Conservation (phyloP, 1,140 invertebrate species). For the Drosophila jambulina region DNA sequence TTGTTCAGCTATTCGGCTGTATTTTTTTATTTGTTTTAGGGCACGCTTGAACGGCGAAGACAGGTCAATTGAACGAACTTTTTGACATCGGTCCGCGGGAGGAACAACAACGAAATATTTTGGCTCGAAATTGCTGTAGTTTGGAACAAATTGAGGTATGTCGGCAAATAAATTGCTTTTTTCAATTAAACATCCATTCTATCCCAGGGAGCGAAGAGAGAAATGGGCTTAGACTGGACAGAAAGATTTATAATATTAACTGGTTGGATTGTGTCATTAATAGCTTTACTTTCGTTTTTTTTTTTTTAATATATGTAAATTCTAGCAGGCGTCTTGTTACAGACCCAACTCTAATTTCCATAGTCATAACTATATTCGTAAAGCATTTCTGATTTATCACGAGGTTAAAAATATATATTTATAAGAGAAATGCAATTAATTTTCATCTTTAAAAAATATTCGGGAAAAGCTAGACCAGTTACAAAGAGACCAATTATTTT, state of each 20-base stretch:
- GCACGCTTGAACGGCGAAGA: conserved; percentile 30
- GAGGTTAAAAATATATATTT: no score
- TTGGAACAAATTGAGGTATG: conserved; percentile 10
- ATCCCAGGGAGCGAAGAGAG: background rate
- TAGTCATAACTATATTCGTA: no score
- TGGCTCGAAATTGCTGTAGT: conserved; percentile 4
- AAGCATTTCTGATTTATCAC: no score
- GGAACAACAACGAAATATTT: conserved; percentile 18
- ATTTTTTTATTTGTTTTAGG: conserved; percentile 3
- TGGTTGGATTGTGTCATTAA: no score
- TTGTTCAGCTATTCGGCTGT: conserved; percentile 23
- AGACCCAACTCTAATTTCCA: no score
- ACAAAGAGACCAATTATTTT: no score
- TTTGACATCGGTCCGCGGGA: conserved; percentile 10
- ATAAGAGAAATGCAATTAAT: no score
- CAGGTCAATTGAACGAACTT: conserved; percentile 42
- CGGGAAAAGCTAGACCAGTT: background rate
- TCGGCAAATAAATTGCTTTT: conserved; percentile 23
- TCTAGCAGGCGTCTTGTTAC: no score
- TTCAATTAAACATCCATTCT: conserved; percentile 8
- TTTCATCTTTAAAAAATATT: background rate
- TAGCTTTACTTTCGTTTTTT: no score
- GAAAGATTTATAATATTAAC: no score
- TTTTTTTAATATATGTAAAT: no score
- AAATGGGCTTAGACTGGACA: background rate